Percentiles rank a stretch among this genome's conserved stretches.
Conservation (phyloP, 2,113 vertebrate genomes). For the Hippocampus guttulatus region DNA sequence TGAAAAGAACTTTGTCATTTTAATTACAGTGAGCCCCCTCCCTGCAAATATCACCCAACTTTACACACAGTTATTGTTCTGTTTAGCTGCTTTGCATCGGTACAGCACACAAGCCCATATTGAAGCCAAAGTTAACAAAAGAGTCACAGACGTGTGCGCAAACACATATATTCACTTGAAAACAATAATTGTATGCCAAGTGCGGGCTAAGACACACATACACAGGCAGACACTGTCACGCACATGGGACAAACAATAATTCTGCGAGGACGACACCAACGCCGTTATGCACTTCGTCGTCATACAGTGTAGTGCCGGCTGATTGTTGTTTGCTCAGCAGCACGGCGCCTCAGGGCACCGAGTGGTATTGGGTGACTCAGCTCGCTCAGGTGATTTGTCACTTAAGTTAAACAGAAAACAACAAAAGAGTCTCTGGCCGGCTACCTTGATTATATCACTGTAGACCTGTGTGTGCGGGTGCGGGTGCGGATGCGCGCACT, state of each 20-base stretch:
- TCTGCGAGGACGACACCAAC: slow-evolving; percentile 38
- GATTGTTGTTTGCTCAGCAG: slow-evolving; percentile 68
- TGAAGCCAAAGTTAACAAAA: slow-evolving; percentile 61
- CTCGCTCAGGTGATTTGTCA: slow-evolving; percentile 69
- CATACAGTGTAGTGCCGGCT: slow-evolving; percentile 52
- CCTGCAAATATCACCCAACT: slow-evolving; percentile 46
- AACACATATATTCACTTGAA: slow-evolving; percentile 56
- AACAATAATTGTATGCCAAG: slow-evolving; percentile 61
- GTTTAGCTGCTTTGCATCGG: slow-evolving; percentile 48
- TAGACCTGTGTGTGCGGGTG: slow-evolving; percentile 11
- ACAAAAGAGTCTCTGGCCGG: slow-evolving; percentile 53
- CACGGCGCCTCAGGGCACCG: slow-evolving; percentile 34
- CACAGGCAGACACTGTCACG: slow-evolving; percentile 49
- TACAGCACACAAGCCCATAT: slow-evolving; percentile 48
- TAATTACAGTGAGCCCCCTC: slow-evolving; percentile 48
- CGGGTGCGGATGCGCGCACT: slow-evolving; percentile 9
- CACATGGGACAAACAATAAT: slow-evolving; percentile 55
- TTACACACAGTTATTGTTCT: slow-evolving; percentile 64
- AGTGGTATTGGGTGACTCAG: slow-evolving; percentile 64
- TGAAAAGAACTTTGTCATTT: slow-evolving; percentile 29
- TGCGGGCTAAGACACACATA: slow-evolving; percentile 27
- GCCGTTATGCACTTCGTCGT: slow-evolving; percentile 50
- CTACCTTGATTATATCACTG: slow-evolving; percentile 67
- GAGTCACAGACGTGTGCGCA: slow-evolving; percentile 39
- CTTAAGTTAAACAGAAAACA: slow-evolving; percentile 66